These are phyloP conservation scores for Notolabrus celidotus DNA, from an alignment of 2,797 vertebrate genomes.

Conservation along the genomic window DNA sequence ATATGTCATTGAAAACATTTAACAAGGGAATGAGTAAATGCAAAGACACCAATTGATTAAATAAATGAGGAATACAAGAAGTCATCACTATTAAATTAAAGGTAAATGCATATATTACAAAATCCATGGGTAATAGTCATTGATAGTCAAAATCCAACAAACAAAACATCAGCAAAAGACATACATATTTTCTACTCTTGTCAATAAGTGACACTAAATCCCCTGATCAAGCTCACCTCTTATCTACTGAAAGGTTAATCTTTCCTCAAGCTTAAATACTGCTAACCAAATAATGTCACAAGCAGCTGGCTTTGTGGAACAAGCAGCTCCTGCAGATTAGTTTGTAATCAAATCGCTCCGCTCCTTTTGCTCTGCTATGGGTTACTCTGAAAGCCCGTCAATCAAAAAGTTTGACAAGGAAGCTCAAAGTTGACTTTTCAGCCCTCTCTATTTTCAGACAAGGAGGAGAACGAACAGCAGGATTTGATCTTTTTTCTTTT, in stretches of 20 bases:
- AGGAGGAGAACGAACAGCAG: slow-evolving; percentile 44
- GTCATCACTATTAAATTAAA: too few relatives aligned
- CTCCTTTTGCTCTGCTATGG: slow-evolving; percentile 2
- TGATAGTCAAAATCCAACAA: neutral
- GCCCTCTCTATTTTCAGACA: slow-evolving; percentile 75
- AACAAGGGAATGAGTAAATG: too few relatives aligned
- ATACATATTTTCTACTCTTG: neutral
- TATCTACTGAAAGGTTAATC: slow-evolving; percentile 8
- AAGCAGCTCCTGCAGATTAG: slow-evolving; percentile 36
- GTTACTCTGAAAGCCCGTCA: slow-evolving; percentile 41
- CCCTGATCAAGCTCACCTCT: neutral
- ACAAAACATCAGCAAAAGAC: neutral
- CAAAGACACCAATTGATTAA: too few relatives aligned
- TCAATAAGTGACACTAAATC: neutral
- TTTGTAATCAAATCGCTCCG: slow-evolving; percentile 34
- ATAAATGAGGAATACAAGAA: too few relatives aligned
- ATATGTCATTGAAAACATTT: too few relatives aligned
- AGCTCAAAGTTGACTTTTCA: slow-evolving; percentile 75
- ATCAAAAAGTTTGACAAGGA: slow-evolving; percentile 50
- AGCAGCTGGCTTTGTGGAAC: slow-evolving; percentile 45
- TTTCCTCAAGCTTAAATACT: slow-evolving; percentile 13
- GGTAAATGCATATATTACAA: too few relatives aligned
- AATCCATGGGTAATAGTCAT: too few relatives aligned
- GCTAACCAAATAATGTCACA: slow-evolving; percentile 30
- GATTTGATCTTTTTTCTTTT: slow-evolving; percentile 87